A percentile compares a stretch with the other conserved stretches of the same genome.
phyloP scores from a whole-genome alignment of 2,888 invertebrate genomes.

The Adineta ricciae region DNA sequence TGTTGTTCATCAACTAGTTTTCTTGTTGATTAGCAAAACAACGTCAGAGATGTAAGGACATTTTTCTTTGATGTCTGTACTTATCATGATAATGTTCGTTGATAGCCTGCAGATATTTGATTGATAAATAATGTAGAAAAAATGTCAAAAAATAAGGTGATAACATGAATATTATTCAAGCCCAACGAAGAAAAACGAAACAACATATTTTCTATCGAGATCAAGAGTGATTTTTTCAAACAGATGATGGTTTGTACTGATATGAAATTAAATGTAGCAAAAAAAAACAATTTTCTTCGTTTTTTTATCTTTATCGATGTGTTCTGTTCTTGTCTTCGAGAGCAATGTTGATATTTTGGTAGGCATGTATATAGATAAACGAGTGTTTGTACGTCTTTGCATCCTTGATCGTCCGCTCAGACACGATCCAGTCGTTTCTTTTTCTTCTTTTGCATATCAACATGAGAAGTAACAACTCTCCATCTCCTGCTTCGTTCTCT shows the following conservation, averaged over 20 bases:
- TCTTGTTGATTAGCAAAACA: neutral
- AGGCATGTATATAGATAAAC: neutral
- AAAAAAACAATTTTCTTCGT: neutral
- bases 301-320: neutral
- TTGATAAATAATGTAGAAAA: neutral
- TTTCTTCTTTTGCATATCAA: neutral
- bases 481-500: neutral
- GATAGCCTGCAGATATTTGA: neutral
- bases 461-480: neutral
- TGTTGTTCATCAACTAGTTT: neutral
- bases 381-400: neutral
- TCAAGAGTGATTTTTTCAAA: neutral
- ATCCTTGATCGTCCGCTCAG: neutral
- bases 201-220: neutral
- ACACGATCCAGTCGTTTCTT: neutral
- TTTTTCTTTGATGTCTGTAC: neutral
- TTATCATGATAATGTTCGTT: neutral
- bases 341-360: neutral
- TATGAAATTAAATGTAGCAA: neutral
- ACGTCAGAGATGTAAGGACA: neutral
- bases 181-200: neutral
- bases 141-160: neutral
- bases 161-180: neutral
- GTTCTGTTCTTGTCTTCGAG: neutral
- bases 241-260: neutral